Conservation (phyloP, 1,140 invertebrate species). For the Drosophila nasuta region DNA sequence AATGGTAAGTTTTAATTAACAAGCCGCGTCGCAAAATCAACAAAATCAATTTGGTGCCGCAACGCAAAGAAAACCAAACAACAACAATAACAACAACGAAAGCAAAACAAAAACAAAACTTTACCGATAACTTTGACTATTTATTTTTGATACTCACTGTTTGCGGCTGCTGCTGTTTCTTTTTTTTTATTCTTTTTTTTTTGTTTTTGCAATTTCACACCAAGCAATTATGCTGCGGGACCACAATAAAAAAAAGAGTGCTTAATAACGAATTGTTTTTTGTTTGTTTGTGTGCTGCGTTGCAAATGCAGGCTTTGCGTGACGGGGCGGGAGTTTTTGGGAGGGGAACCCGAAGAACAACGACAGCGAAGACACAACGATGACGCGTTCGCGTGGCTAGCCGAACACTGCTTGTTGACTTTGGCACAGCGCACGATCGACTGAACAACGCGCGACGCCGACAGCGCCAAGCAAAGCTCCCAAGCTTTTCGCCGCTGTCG, state of each 20-base stretch:
- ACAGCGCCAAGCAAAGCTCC: slow-evolving; percentile 67
- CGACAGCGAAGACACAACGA: too few species aligned
- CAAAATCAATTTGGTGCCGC: slow-evolving; percentile 45
- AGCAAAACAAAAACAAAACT: slow-evolving; percentile 23
- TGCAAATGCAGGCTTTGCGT: neutral
- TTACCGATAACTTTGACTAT: slow-evolving; percentile 26
- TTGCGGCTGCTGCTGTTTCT: slow-evolving; percentile 11
- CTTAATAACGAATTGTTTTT: slow-evolving; percentile 4
- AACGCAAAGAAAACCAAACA: slow-evolving; percentile 20
- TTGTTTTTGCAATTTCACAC: slow-evolving; percentile 4
- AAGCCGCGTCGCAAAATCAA: slow-evolving; percentile 36
- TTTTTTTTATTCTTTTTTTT: neutral
- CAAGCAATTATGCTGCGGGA: slow-evolving; percentile 33
- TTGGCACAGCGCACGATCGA: slow-evolving; percentile 75
- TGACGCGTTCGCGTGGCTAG: slow-evolving; percentile 21
- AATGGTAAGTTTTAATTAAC: slow-evolving; percentile 45
- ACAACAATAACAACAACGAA: neutral
- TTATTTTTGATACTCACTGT: slow-evolving; percentile 8
- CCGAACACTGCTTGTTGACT: slow-evolving; percentile 72
- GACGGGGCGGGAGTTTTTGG: too few species aligned
- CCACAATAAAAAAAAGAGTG: slow-evolving; percentile 20
- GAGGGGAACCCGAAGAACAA: too few species aligned
- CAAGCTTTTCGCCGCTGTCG: neutral
- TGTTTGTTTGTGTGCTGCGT: too few species aligned
- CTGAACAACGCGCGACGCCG: slow-evolving; percentile 50